phyloP scores from a whole-genome alignment of 2,888 invertebrate genomes.

The Actias luna region DNA sequence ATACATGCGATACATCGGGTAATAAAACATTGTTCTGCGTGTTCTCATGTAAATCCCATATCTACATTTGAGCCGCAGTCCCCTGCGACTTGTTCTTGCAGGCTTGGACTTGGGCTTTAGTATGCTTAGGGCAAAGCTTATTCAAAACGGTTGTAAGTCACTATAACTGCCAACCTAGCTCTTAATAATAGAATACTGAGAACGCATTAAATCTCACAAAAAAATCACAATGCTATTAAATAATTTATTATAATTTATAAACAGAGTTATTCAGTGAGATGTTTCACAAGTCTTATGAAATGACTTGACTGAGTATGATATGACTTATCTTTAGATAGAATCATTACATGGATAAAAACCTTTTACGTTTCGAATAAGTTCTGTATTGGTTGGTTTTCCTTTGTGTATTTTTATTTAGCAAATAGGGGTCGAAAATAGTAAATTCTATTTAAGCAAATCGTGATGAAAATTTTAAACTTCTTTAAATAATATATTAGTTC shows the following conservation, averaged over 20 bases:
- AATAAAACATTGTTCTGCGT: slow-evolving; percentile 71
- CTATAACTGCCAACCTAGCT: neutral
- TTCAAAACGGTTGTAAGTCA: slow-evolving; percentile 1
- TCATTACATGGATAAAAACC: too few species aligned
- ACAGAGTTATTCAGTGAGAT: too few species aligned
- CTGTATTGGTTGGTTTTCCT: too few species aligned
- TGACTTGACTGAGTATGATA: too few species aligned
- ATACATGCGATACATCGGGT: slow-evolving; percentile 57
- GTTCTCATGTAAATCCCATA: slow-evolving; percentile 69
- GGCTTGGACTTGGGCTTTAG: slow-evolving; percentile 27
- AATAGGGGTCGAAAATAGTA: too few species aligned
- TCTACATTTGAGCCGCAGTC: slow-evolving; percentile 57
- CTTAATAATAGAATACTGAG: neutral
- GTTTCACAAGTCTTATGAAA: too few species aligned
- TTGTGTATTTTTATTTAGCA: too few species aligned
- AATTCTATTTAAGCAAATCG: too few species aligned
- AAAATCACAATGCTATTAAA: neutral
- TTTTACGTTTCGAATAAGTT: too few species aligned
- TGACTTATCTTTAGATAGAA: too few species aligned
- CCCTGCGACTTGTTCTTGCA: slow-evolving; percentile 54
- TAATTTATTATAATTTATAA: neutral
- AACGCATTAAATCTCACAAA: neutral
- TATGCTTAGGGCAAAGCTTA: slow-evolving; percentile 24
- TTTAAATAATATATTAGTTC: too few species aligned
- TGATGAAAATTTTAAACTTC: too few species aligned